Base-by-base conservation (phyloP, 2,888 invertebrate genomes). In the Watsonalla binaria region DNA sequence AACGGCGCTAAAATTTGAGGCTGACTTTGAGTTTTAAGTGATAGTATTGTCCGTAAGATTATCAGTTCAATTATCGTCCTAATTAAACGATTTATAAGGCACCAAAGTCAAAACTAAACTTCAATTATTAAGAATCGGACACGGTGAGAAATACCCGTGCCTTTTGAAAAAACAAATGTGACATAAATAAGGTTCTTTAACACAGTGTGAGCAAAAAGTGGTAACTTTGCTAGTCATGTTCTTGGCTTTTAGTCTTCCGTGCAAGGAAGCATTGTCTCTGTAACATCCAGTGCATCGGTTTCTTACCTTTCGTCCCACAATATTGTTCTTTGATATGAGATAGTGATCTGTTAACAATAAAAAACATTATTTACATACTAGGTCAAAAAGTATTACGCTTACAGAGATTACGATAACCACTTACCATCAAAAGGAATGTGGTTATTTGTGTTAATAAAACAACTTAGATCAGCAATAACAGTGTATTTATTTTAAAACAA, bases 211-310 rank as follows among this genome's bases (percentile, higher is more conserved):
- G 33, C 66, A 63, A 45, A 60, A 62, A 0, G 62, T 66, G 5
- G 55, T 52, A 5, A 61, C 61, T 60, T 61, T 66, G 6, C 53
- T 56, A 1, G 68, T 61, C 33, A 63, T 56, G 46, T 64, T 74
- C 50, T 67, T 65, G 0, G 69, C 66, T 37, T 45, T 53, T 1
- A 60, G 61, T 7, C 62, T 60, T n/a, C 69, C 70, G 47, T 58
- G 65, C 34, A 68, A 59, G 5, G 62, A 57, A 4, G 59, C 54
- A 55, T 66, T 65, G 45, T 60, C 53, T 39, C 63, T 68, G 50
- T 68, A 66, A 53, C 76, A 76, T 13, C 57, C 65, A 4, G 53
- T 59, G 54, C 73, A 75, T 0, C 65, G 63, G 5, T 66, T 54
- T 0, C 67, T 59, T 6, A 58, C 53, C 34, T 49, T 57, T 1